Conservation (phyloP, 2,113 vertebrate species). For the Mesocricetus auratus region DNA sequence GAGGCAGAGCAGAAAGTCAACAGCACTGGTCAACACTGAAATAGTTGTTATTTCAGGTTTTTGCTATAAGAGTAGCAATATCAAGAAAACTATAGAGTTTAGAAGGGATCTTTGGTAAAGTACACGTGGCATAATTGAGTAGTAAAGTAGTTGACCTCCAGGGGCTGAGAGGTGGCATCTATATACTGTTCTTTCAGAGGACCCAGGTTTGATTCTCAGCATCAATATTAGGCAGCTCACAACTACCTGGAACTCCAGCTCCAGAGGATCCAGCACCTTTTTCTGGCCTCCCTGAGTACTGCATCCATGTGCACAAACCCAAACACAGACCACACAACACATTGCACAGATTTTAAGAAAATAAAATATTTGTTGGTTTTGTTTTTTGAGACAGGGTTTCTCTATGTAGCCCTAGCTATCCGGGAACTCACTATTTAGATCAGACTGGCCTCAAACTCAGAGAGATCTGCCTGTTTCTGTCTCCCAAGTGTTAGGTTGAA, state of each 20-base stretch:
- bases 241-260: neutral
- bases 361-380: neutral
- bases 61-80: neutral
- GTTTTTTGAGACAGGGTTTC: neutral
- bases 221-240: neutral
- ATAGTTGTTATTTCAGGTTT: conserved; percentile 37
- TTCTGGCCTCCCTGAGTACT: neutral
- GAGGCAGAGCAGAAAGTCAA: neutral
- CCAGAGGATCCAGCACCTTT: neutral
- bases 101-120: conserved; percentile 29
- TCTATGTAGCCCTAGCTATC: neutral
- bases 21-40: neutral
- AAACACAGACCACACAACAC: neutral
- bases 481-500: no score
- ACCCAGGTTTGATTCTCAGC: neutral
- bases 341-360: neutral
- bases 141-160: neutral
- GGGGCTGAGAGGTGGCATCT: neutral
- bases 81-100: conserved; percentile 6
- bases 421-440: neutral
- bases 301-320: neutral
- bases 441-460: no score
- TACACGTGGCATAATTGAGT: neutral
- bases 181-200: neutral
- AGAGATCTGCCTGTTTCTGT: no score